Percentiles rank a stretch among this genome's conserved stretches.
Conservation (phyloP, 2,797 vertebrate species). For the Gephyroberyx darwinii region DNA sequence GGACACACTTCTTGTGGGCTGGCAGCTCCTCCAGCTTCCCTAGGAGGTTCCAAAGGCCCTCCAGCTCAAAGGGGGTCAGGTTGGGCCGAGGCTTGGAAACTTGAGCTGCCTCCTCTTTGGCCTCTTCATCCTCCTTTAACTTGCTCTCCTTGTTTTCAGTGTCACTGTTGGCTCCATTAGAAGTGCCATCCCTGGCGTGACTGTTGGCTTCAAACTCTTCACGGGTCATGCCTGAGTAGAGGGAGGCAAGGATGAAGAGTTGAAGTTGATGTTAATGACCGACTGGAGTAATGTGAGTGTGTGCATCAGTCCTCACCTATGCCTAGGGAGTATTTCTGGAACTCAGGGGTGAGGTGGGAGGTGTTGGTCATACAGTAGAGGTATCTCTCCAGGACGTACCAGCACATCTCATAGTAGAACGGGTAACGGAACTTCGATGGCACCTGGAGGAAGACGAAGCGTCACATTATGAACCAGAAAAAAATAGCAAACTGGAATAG, state of each 20-base stretch:
- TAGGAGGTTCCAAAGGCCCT: slow-evolving; percentile 92
- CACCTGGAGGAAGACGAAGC: slow-evolving; percentile 80
- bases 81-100: slow-evolving; percentile 59
- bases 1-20: slow-evolving; percentile 94
- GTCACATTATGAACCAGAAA: background rate
- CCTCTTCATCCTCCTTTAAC: slow-evolving; percentile 68
- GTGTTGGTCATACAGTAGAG: slow-evolving; percentile 93
- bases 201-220: slow-evolving; percentile 73
- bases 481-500: too few relatives aligned
- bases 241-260: background rate
- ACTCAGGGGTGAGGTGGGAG: slow-evolving; percentile 95
- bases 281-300: background rate
- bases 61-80: slow-evolving; percentile 92
- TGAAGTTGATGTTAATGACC: background rate
- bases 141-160: slow-evolving; percentile 61
- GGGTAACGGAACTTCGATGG: slow-evolving; percentile 98
- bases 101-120: slow-evolving; percentile 44
- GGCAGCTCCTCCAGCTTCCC: slow-evolving; percentile 94
- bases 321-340: slow-evolving; percentile 93
- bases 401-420: slow-evolving; percentile 99
- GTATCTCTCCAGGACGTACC: slow-evolving; percentile 97
- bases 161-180: slow-evolving; percentile 50
- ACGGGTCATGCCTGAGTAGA: slow-evolving; percentile 84
- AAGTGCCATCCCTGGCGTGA: slow-evolving; percentile 31
- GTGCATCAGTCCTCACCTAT: slow-evolving; percentile 84